Evolutionary conservation across 92 coral and sea anemone species (phyloP).

Genomic region (Micromussa lordhowensis): DNA sequence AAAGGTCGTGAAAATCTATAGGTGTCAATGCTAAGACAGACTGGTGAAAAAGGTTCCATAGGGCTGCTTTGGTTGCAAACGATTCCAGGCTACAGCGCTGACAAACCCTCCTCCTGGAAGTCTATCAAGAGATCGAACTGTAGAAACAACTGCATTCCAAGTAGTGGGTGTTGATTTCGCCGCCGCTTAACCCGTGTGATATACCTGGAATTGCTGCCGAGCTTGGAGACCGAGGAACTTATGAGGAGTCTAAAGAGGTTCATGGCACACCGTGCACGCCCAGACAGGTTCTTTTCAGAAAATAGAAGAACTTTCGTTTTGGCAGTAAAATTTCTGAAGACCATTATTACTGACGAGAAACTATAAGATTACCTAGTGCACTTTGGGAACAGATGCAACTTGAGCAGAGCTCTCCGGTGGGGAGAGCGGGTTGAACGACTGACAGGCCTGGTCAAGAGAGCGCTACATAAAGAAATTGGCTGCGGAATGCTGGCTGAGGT

Average conservation of each 20-base stretch:
- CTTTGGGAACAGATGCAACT: too few relatives aligned
- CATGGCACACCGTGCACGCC: neutral
- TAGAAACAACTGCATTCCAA: conserved; percentile 2
- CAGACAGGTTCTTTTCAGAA: neutral
- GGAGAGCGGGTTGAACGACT: too few relatives aligned
- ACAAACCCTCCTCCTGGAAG: conserved; percentile 32
- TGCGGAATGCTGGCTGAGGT: too few relatives aligned
- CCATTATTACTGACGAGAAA: neutral
- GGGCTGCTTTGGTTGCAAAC: conserved; percentile 25
- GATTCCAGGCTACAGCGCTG: neutral
- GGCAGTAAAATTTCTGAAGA: neutral
- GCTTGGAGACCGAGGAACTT: too few relatives aligned
- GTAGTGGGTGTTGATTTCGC: too few relatives aligned
- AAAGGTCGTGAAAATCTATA: conserved; percentile 38
- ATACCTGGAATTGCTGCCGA: too few relatives aligned
- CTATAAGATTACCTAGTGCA: too few relatives aligned
- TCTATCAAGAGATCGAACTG: conserved; percentile 32
- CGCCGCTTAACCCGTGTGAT: too few relatives aligned
- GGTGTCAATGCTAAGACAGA: conserved; percentile 46
- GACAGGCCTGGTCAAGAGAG: too few relatives aligned
- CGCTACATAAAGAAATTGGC: too few relatives aligned
- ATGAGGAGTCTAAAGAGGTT: too few relatives aligned
- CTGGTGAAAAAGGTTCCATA: conserved; percentile 22
- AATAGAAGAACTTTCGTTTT: neutral
- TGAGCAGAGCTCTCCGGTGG: too few relatives aligned